A percentile compares a stretch with the other conserved stretches of the same genome.
phyloP scores from a whole-genome alignment of 2,113 vertebrate species.

The Macquaria ambigua region DNA sequence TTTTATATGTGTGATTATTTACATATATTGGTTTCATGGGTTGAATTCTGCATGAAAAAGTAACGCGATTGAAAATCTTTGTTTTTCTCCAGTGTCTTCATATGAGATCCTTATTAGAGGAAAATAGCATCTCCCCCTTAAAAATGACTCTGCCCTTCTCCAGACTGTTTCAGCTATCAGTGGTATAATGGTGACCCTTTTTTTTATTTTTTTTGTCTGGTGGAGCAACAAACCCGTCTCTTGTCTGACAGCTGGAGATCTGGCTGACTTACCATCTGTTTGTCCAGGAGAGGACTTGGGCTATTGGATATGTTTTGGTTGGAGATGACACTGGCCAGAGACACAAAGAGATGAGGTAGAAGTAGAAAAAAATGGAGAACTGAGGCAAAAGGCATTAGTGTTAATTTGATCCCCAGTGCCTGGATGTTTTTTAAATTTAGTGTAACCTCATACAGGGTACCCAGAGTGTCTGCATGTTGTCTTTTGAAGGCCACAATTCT shows the following conservation, averaged over 20 bases:
- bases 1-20: conserved; percentile 6
- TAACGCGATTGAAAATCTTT: neutral
- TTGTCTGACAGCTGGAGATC: conserved; percentile 60
- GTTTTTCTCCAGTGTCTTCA: conserved; percentile 33
- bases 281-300: conserved; percentile 43
- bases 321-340: conserved; percentile 56
- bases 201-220: conserved; percentile 33
- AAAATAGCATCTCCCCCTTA: conserved; percentile 20
- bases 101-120: conserved; percentile 54
- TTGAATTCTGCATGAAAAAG: neutral
- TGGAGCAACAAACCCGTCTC: conserved; percentile 20
- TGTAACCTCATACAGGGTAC: conserved; percentile 4
- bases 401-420: conserved; percentile 47
- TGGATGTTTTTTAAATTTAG: conserved; percentile 16
- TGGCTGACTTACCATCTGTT: conserved; percentile 55
- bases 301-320: conserved; percentile 64
- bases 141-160: conserved; percentile 34
- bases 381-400: conserved; percentile 28
- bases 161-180: conserved; percentile 58
- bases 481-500: conserved; percentile 41
- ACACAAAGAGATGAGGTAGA: conserved; percentile 40
- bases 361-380: conserved; percentile 9
- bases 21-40: neutral
- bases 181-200: conserved; percentile 29
- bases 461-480: conserved; percentile 32